Base-by-base conservation (phyloP, 2,797 vertebrate genomes). In the Podarcis lilfordi region DNA sequence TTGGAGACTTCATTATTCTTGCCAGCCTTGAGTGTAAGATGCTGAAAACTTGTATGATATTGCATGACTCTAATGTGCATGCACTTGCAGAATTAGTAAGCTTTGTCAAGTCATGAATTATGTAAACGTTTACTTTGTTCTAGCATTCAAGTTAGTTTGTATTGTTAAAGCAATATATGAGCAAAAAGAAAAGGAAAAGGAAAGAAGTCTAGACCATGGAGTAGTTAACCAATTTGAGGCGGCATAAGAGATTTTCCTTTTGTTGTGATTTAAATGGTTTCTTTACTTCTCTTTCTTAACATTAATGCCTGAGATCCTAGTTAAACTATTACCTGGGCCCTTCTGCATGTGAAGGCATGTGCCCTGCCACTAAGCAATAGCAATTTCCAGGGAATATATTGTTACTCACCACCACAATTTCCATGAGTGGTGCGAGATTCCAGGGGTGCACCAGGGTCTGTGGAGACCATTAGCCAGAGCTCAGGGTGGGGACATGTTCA, bases 1-100 rank as follows among this genome's bases (percentile, higher is more conserved):
- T 90, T 94, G 95, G 94, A 95, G 93, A 94, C 96, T 96, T 96
- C 96, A 97, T 97, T 96, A 96, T 97, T 97, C 96, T 96, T 96
- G 92, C 86, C 94, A 91, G 91, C 91, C 94, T 93, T 87, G 78
- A 82, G 87, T 89, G 66, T 93, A 94, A 96, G 94, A 95, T 95
- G 94, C 94, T 96, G 94, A 95, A 96, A 96, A 96, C 95, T 89
- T 95, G 94, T 97, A 96, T 94, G 94, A 95, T 96, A 95, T 94
- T 96, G 94, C 96, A 96, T 95, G 94, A 94, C 82, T 91, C 93
- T 95, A 96, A 96, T 96, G 91, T 89, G 88, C 95, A 91, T 94
- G 93, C 94, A 96, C 95, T 55, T 95, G 93, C 96, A 96, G 95
- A 96, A 97, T 94, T 97, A 95, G 96, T 96, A 96, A 92, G 90